These are phyloP conservation scores for Paedocypris sp. DNA, from an alignment of 2,113 vertebrate genomes.

Conservation along the genomic window DNA sequence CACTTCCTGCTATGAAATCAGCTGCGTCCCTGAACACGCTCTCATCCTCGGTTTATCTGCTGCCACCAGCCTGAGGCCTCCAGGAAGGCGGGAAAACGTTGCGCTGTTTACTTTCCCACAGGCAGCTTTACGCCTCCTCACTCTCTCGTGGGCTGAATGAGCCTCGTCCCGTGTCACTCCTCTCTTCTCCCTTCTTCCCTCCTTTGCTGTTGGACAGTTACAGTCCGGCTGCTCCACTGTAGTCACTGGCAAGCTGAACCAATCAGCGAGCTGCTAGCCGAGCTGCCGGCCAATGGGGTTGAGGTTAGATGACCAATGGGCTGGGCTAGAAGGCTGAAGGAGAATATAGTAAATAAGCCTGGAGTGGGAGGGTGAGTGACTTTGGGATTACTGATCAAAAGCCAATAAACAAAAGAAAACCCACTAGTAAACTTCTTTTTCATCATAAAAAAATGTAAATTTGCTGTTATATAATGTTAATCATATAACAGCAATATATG, in stretches of 20 bases:
- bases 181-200: constrained; percentile 31
- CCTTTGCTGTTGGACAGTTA: constrained; percentile 37
- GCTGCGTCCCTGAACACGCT: constrained; percentile 39
- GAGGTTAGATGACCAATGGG: constrained; percentile 8
- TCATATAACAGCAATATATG: no score
- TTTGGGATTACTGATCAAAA: constrained; percentile 10
- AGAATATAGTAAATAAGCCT: background rate
- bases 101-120: constrained; percentile 59
- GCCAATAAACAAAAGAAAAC: no score
- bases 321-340: constrained; percentile 31
- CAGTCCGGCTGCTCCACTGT: constrained; percentile 40
- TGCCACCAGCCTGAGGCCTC: constrained; percentile 35
- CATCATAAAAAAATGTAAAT: no score
- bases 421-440: no score
- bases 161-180: constrained; percentile 28
- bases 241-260: constrained; percentile 34
- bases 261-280: constrained; percentile 34
- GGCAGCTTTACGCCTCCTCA: constrained; percentile 33
- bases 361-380: background rate
- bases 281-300: constrained; percentile 12
- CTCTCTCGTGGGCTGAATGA: constrained; percentile 31
- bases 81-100: constrained; percentile 38
- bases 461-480: no score
- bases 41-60: constrained; percentile 16
- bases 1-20: constrained; percentile 37